These are phyloP conservation scores for Pheosia gnoma DNA, from an alignment of 2,888 invertebrate species.

Conservation along the genomic window DNA sequence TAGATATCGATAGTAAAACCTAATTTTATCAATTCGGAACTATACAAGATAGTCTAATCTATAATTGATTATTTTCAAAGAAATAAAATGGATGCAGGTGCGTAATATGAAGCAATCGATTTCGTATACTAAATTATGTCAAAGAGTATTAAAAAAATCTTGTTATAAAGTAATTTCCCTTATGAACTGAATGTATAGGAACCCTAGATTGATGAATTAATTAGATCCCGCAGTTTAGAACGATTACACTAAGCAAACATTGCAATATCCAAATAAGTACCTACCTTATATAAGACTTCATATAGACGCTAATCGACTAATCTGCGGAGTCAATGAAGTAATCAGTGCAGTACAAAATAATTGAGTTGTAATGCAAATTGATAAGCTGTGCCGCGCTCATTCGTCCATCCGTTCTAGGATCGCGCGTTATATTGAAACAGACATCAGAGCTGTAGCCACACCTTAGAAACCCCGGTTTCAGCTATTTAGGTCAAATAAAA, in stretches of 20 bases:
- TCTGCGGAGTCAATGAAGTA: slow-evolving; percentile 31
- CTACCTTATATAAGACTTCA: slow-evolving; percentile 16
- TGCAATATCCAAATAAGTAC: slow-evolving; percentile 13
- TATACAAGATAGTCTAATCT: no score
- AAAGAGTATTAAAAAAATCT: no score
- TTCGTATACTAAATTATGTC: no score
- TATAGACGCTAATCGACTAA: slow-evolving; percentile 29
- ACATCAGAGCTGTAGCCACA: background rate
- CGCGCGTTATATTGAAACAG: background rate
- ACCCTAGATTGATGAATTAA: no score
- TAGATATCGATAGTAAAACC: no score
- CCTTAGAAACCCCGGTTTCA: background rate
- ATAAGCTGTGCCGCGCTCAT: slow-evolving; percentile 14
- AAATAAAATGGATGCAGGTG: no score
- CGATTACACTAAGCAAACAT: background rate
- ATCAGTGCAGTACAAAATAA: slow-evolving; percentile 24
- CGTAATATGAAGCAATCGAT: no score
- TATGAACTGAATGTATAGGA: no score
- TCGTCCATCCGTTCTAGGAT: slow-evolving; percentile 1
- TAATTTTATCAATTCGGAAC: no score
- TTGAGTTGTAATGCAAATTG: slow-evolving; percentile 29
- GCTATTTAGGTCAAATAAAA: background rate
- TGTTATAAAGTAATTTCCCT: no score
- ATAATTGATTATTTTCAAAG: no score
- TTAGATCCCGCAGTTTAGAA: no score